Evolutionary conservation across 2,888 invertebrate genomes (phyloP).

Genomic region (Leuctra nigra): DNA sequence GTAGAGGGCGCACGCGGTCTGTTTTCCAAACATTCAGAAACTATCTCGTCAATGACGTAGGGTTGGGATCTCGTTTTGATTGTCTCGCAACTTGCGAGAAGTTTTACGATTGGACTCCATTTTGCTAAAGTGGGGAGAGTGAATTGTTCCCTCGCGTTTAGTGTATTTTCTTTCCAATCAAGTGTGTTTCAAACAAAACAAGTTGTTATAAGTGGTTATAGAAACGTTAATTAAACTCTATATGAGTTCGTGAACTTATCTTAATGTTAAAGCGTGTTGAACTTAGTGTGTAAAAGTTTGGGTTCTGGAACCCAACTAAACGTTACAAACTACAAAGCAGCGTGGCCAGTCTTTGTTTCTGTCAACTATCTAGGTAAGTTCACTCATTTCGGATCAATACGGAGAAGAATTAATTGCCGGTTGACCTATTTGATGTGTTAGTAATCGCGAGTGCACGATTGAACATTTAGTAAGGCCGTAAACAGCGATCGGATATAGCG

Average conservation of each 20-base stretch:
- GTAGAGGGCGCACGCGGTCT: background rate
- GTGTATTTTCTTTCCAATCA: slow-evolving; percentile 28
- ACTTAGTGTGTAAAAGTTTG: slow-evolving; percentile 25
- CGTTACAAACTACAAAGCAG: slow-evolving; percentile 31
- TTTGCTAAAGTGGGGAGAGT: slow-evolving; percentile 30
- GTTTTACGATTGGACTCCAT: slow-evolving; percentile 28
- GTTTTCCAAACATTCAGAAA: too few relatives aligned
- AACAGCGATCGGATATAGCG: slow-evolving; percentile 7
- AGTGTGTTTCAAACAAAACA: slow-evolving; percentile 26
- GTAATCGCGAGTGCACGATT: background rate
- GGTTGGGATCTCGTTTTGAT: slow-evolving; percentile 28
- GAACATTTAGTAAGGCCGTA: too few relatives aligned
- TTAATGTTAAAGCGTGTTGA: slow-evolving; percentile 22
- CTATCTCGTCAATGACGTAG: background rate
- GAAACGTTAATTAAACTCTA: slow-evolving; percentile 21
- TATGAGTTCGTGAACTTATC: slow-evolving; percentile 27
- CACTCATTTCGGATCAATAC: slow-evolving; percentile 30
- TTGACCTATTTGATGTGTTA: slow-evolving; percentile 22
- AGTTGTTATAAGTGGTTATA: slow-evolving; percentile 20
- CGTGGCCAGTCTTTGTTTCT: slow-evolving; percentile 32
- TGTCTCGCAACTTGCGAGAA: slow-evolving; percentile 28
- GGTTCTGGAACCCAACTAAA: slow-evolving; percentile 23
- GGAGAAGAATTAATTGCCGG: slow-evolving; percentile 27
- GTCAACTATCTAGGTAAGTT: slow-evolving; percentile 31
- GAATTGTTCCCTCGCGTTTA: slow-evolving; percentile 29